Base-by-base conservation (phyloP, 1,140 invertebrate species). In the Augochlora pura region DNA sequence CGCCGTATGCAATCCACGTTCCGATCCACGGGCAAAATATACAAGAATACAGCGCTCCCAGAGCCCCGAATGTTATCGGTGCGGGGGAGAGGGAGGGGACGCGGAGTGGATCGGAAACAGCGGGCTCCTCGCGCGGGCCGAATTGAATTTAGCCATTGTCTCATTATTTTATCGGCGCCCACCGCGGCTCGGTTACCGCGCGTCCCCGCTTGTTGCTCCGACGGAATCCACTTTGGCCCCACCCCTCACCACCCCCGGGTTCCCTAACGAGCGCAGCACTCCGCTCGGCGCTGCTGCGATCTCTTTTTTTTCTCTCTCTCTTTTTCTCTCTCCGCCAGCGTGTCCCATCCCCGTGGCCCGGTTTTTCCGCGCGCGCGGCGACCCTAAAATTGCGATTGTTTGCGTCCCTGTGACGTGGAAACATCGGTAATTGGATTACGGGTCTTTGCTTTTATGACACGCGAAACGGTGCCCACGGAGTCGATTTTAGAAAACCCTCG, bases 91-190 rank as follows among this genome's bases (percentile, higher is more conserved):
- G 32, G 32, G 32, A n/a, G n/a, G n/a, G n/a, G n/a, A n/a, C n/a
- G 32, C 4, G 46, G 76, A 54, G 65, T 75, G 63, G 82, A 84
- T 77, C 66, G 62, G 75, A 71, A 69, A 39, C n/a, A n/a, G 80
- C 72, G 42, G 79, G 66, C 54, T 80, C 76, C 77, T n/a, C n/a
- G n/a, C n/a, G n/a, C 49, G 57, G 23, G 46, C 60, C 60, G 64
- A 89, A 88, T 87, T 86, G 73, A 88, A 89, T 88, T 88, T 80
- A 84, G 66, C 84, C 68, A 83, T 88, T 86, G 73, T 82, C 80
- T 87, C 80, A 87, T 88, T 85, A 88, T 83, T 89, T 89, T 84
- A 87, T 88, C 62, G 78, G 49, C 27, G 6, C 14, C 14, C n/a
- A 25, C 9, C 67, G 75, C 74, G 65, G 54, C 32, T 57, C n/a